Evolutionary conservation across 2,113 vertebrate genomes (phyloP), one percentile per base, ranked within the genome.

Genomic region (Vidua macroura): DNA sequence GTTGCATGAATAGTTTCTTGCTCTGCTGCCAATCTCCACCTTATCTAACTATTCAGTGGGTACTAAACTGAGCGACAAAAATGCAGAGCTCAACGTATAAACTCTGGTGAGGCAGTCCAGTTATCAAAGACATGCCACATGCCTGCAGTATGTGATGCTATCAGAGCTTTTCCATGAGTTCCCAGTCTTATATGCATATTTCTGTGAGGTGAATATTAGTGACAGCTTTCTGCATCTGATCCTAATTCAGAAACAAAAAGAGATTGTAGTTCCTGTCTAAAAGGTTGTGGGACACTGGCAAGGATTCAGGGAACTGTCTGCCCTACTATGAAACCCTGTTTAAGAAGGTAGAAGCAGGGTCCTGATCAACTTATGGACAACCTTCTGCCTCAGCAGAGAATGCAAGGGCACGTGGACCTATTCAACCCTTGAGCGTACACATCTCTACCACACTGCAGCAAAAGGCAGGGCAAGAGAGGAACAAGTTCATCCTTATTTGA

Each of bases 181-280:
- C 56, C 78, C 24, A 62, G n/a, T 27, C 58, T 55, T 43, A 46
- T 4, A 43, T 10, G 39, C 25, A 24, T 78, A 78, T 30, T 83
- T 91, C 62, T 88, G 70, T 63, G 49, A 87, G 44, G 48, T 88
- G 63, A 68, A 44, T 95, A 52, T 91, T 86, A 86, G 31, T 27
- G 31, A 33, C 64, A 85, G 72, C 64, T 92, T 74, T 94, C 72
- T 87, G 68, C 75, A 82, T 92, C 66, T 92, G 74, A 86, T 76
- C 62, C 81, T 87, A 79, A 72, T 80, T 62, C 43, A 66, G 76
- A 92, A 91, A 91, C 68, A 83, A 85, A 83, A 82, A 48, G 46
- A 80, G 46, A 59, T 39, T 80, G 48, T 83, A n/a, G 64, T 15
- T 95, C 59, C 55, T 90, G 51, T 70, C 56, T 78, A 23, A 63